These are phyloP conservation scores for Megalopta genalis DNA, from an alignment of 1,140 invertebrate genomes.

Conservation along the genomic window DNA sequence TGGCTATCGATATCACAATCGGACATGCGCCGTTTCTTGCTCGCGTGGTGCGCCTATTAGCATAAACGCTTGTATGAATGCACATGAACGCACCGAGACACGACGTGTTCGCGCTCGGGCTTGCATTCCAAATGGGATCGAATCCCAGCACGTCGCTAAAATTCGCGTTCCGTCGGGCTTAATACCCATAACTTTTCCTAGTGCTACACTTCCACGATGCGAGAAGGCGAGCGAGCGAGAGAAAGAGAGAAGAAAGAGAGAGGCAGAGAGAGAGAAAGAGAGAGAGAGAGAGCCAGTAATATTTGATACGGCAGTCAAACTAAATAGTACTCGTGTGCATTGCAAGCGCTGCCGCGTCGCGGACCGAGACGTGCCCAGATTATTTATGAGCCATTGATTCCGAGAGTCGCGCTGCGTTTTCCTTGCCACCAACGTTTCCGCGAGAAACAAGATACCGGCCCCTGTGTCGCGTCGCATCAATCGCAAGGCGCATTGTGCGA, in stretches of 20 bases:
- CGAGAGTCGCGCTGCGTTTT: background rate
- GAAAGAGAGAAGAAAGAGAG: background rate
- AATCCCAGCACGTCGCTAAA: background rate
- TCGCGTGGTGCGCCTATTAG: conserved; percentile 9
- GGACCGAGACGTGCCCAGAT: background rate
- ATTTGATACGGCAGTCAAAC: conserved; percentile 2
- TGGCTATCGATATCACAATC: background rate
- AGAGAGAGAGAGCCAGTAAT: background rate
- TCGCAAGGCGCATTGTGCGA: no score
- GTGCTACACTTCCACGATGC: background rate
- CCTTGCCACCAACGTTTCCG: background rate
- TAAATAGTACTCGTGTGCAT: background rate
- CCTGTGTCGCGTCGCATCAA: no score
- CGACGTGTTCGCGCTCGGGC: conserved; percentile 1
- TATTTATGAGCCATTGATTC: conserved; percentile 4
- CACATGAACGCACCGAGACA: background rate
- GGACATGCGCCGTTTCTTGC: background rate
- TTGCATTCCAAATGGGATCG: conserved; percentile 24
- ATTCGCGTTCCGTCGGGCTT: conserved; percentile 1
- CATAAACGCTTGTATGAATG: conserved; percentile 7
- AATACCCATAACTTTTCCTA: conserved; percentile 7
- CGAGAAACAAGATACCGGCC: no score
- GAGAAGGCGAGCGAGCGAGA: no score
- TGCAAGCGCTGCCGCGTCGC: background rate
- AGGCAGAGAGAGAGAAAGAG: no score